phyloP scores from a whole-genome alignment of 2,113 vertebrate species.

The Chitala chitala region DNA sequence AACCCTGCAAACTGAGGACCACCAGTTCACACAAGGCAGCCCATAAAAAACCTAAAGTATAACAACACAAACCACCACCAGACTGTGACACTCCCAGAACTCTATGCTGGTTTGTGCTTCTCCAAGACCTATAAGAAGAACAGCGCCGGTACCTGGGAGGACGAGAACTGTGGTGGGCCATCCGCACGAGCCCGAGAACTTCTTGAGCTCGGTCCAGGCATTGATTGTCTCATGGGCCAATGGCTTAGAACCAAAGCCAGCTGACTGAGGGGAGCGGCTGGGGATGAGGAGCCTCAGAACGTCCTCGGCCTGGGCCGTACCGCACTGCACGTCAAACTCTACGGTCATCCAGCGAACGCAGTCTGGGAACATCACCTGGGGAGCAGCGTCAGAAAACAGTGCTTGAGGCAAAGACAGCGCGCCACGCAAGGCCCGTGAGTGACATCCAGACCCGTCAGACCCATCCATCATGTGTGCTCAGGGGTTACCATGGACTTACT shows the following conservation, averaged over 20 bases:
- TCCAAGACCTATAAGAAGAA: not conserved
- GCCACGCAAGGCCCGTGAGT: not conserved
- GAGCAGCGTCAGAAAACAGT: constrained; percentile 15
- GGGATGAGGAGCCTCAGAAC: constrained; percentile 90
- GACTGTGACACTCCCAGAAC: no score
- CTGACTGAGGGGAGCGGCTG: constrained; percentile 75
- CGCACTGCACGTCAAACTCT: constrained; percentile 92
- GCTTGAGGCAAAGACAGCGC: not conserved
- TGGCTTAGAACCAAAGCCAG: constrained; percentile 78
- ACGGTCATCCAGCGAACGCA: constrained; percentile 95
- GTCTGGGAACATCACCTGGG: constrained; percentile 92
- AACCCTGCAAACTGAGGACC: no score
- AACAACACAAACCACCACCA: no score
- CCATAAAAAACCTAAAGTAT: no score
- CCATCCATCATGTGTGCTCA: no score
- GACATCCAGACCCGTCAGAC: not conserved
- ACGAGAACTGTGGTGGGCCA: constrained; percentile 93
- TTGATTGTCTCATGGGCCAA: constrained; percentile 89
- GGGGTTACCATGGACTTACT: no score
- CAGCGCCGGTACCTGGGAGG: constrained; percentile 73
- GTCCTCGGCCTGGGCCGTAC: constrained; percentile 93
- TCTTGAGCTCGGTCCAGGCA: constrained; percentile 94
- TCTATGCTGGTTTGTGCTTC: no score
- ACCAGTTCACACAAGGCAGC: no score
- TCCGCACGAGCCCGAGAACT: constrained; percentile 86